Conservation (phyloP, 37 sponge, comb jelly and placozoan species). For the Crambe crambe region DNA sequence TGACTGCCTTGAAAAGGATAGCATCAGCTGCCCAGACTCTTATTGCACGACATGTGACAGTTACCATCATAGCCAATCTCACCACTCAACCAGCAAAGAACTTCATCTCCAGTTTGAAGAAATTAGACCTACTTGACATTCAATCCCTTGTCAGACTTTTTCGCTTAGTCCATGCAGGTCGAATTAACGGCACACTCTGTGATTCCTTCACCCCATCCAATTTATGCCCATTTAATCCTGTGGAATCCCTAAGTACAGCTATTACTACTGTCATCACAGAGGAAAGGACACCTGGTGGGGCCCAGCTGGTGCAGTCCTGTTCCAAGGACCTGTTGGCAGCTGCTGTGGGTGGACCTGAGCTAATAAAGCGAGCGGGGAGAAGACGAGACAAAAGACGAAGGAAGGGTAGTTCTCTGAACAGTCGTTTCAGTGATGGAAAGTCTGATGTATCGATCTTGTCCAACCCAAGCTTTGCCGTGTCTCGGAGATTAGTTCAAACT, state of each 20-base stretch:
- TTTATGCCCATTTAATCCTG: slow-evolving; percentile 10
- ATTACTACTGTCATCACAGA: slow-evolving; percentile 25
- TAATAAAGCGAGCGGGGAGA: neutral
- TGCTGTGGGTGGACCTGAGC: slow-evolving; percentile 65
- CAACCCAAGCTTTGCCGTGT: slow-evolving; percentile 55
- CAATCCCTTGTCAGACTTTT: slow-evolving; percentile 32
- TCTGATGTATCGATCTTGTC: slow-evolving; percentile 44
- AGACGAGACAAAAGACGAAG: slow-evolving; percentile 8
- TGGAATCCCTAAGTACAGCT: slow-evolving; percentile 39
- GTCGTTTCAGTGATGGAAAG: neutral
- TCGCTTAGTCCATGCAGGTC: slow-evolving; percentile 57
- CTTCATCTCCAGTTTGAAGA: slow-evolving; percentile 15
- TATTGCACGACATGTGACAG: slow-evolving; percentile 16
- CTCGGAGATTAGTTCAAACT: slow-evolving; percentile 47
- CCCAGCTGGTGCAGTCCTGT: slow-evolving; percentile 55
- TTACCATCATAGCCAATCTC: slow-evolving; percentile 23
- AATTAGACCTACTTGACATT: slow-evolving; percentile 23
- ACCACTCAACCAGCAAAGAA: neutral
- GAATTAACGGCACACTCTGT: slow-evolving; percentile 49
- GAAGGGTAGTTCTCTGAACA: neutral
- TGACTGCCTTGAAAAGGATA: slow-evolving; percentile 34
- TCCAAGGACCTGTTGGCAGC: slow-evolving; percentile 51
- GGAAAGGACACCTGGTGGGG: slow-evolving; percentile 1
- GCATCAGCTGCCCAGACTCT: slow-evolving; percentile 30
- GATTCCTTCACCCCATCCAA: slow-evolving; percentile 17